phyloP scores from a whole-genome alignment of 1,140 invertebrate species.

The Drosophila teissieri region DNA sequence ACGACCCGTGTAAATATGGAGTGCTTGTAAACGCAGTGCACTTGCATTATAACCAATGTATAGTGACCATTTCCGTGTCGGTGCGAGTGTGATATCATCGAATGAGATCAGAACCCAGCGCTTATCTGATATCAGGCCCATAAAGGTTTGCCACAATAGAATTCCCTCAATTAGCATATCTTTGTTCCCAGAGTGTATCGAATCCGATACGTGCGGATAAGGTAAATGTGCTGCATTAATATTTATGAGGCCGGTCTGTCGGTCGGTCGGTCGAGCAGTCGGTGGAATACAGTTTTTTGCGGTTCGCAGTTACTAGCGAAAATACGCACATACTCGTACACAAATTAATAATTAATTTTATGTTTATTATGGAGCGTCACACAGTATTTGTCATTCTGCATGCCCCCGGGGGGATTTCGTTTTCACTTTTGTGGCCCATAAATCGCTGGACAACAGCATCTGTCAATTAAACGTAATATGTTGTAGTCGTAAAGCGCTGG shows the following conservation, averaged over 20 bases:
- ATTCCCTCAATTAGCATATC: constrained; percentile 43
- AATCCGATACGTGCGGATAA: constrained; percentile 44
- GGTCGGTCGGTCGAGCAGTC: background rate
- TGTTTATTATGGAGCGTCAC: constrained; percentile 31
- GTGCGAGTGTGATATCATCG: constrained; percentile 36
- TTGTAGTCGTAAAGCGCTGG: constrained; percentile 60
- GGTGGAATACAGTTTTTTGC: constrained; percentile 36
- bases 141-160: constrained; percentile 21
- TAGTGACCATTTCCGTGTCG: constrained; percentile 19
- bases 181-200: constrained; percentile 33
- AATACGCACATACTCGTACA: constrained; percentile 4
- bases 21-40: constrained; percentile 2
- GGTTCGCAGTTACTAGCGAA: constrained; percentile 30
- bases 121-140: constrained; percentile 10
- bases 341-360: constrained; percentile 39
- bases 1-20: constrained; percentile 16
- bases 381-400: constrained; percentile 21
- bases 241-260: constrained; percentile 27
- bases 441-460: constrained; percentile 22
- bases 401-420: constrained; percentile 13
- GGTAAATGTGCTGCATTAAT: constrained; percentile 40
- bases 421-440: constrained; percentile 28
- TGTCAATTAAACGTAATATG: constrained; percentile 75
- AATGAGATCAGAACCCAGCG: constrained; percentile 35
- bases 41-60: background rate